Conservation (phyloP, 2,113 vertebrate genomes). For the Myotis davidii region DNA sequence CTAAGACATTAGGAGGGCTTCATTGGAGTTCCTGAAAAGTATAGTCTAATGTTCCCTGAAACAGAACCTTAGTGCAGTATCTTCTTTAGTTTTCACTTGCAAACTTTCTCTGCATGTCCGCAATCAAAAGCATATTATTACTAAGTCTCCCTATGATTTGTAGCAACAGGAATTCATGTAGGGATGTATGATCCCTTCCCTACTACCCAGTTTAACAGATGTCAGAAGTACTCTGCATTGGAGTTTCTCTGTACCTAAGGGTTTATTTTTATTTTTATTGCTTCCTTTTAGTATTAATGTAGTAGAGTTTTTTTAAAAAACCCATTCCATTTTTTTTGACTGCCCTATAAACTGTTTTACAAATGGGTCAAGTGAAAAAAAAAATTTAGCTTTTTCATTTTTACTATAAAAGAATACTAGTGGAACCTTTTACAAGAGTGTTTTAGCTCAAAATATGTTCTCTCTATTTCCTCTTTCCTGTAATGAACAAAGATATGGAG, state of each 20-base stretch:
- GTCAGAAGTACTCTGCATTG: not conserved
- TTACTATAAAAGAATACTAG: not conserved
- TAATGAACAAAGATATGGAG: not conserved
- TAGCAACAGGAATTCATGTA: not conserved
- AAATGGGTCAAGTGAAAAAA: not conserved
- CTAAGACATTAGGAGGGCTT: not conserved
- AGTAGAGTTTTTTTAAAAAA: not conserved
- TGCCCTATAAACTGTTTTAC: not conserved
- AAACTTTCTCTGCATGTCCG: not conserved
- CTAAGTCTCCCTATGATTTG: not conserved
- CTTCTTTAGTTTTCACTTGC: not conserved
- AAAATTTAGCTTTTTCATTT: not conserved
- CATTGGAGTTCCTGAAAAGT: constrained; percentile 7
- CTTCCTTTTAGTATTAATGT: not conserved
- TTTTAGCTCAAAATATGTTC: not conserved
- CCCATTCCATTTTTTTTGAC: not conserved
- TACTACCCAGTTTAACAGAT: not conserved
- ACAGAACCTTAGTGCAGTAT: not conserved
- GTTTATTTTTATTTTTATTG: not conserved
- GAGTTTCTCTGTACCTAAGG: not conserved
- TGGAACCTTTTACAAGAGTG: not conserved
- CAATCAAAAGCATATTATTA: not conserved
- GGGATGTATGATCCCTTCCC: not conserved
- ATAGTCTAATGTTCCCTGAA: not conserved
- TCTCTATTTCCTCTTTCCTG: not conserved